Percentiles rank a stretch among this genome's conserved stretches.
Evolutionary conservation across 2,797 vertebrate genomes (phyloP).

Genomic region (Steatocranus sp.): DNA sequence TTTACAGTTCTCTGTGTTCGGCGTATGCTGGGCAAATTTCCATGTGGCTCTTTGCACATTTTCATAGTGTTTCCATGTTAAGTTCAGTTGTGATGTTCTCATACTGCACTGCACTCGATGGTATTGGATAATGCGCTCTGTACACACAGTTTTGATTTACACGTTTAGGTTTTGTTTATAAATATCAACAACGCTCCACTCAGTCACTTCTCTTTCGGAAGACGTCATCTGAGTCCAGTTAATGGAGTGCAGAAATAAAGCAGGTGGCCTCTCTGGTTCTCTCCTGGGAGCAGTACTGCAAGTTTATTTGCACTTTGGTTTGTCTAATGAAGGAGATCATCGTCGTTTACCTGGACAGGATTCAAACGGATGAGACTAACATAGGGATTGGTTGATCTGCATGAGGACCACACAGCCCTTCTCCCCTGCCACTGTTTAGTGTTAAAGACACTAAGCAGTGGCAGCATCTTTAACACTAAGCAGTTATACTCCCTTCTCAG

Average conservation of each 20-base stretch:
- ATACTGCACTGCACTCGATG: background rate
- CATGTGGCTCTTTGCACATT: background rate
- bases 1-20: background rate
- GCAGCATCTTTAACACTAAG: too few relatives aligned
- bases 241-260: slow-evolving; percentile 1
- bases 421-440: background rate
- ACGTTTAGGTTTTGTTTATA: background rate
- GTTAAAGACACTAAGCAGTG: background rate
- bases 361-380: background rate
- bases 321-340: background rate
- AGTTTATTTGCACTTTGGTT: background rate
- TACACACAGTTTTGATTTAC: background rate
- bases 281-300: background rate
- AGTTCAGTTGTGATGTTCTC: background rate
- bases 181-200: background rate
- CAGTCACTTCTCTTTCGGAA: background rate
- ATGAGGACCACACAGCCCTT: background rate
- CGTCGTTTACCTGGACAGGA: background rate
- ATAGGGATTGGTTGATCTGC: background rate
- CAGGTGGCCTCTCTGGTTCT: background rate
- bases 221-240: background rate
- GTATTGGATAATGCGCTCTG: background rate
- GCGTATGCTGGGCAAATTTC: background rate
- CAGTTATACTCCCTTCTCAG: background rate
- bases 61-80: background rate